Evolutionary conservation across 2,113 vertebrate genomes (phyloP), one percentile per base, ranked within the genome.

Genomic region (Clupea harengus): DNA sequence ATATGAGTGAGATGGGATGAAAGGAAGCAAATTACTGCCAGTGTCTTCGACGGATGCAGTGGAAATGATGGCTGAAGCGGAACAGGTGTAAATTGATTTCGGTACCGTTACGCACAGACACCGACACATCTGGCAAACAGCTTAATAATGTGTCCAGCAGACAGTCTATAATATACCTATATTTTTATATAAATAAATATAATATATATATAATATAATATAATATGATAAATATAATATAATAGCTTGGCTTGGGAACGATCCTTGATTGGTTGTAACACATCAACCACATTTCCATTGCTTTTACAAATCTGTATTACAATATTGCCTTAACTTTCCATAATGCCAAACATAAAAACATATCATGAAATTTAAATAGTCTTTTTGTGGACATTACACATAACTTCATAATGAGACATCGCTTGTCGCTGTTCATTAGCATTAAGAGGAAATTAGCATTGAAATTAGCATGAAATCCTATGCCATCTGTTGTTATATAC

Each of bases 1-100:
- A 95, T 89, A 95, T 94, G 86, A 94, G 15, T 13, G 2, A 8
- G 85, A 64, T 64, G n/a, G 9, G 85, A 93, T 90, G 92, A 88
- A 92, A 91, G 89, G 64, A 86, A 82, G 17, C 45, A 85, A 82
- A 86, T 88, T 87, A 85, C 86, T 81, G 86, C 85, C 6, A 0
- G 45, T 82, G 86, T 90, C 89, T 90, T 91, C 25, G 2, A 15
- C 32, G 64, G 10, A 54, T 3, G 15, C 52, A 54, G 13, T 5
- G 17, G 39, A 54, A 15, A 54, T 54, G 52, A 15, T 54, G 52
- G 52, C 85, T 87, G 50, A 52, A 25, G 84, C 75, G 39, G 83
- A 85, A 87, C 90, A 93, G 92, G 84, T 89, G 88, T 81, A 78
- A 81, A 18, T 39, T 64, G 47, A 57, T 83, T 87, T 89, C 88